Evolutionary conservation across 1,140 invertebrate genomes (phyloP).

Genomic region (Nasonia vitripennis): DNA sequence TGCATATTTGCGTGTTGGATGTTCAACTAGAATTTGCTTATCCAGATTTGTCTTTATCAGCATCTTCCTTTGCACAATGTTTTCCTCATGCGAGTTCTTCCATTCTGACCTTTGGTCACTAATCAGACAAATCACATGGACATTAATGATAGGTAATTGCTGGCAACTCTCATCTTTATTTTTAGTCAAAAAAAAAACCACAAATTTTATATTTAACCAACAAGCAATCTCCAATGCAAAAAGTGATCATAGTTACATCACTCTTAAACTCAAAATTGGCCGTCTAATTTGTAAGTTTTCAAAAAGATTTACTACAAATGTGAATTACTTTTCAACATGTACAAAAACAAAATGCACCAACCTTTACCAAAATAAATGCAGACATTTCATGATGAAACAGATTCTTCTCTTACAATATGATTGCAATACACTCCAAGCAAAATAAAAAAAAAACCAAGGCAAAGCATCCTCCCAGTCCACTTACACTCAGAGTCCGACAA

Average conservation of each 20-base stretch:
- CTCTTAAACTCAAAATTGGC: background rate
- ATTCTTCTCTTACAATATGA: too few species aligned
- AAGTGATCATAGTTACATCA: background rate
- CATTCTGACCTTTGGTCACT: background rate
- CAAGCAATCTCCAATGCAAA: background rate
- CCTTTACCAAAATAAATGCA: background rate
- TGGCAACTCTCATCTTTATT: background rate
- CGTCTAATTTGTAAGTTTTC: background rate
- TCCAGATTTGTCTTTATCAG: background rate
- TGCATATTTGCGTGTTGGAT: slow-evolving; percentile 12
- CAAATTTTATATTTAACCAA: background rate
- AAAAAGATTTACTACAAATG: background rate
- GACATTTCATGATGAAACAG: background rate
- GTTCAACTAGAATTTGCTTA: slow-evolving; percentile 5
- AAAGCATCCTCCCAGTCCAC: background rate
- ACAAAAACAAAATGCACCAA: background rate
- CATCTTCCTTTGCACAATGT: background rate
- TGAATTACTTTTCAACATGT: background rate
- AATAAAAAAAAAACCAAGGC: background rate
- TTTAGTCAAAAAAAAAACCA: background rate
- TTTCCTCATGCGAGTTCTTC: background rate
- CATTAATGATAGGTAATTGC: background rate
- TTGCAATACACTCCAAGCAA: too few species aligned
- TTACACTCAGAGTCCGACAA: too few species aligned
- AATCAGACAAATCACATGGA: background rate